Conservation (phyloP, 1,140 invertebrate species). For the Drosophila kanapiae region DNA sequence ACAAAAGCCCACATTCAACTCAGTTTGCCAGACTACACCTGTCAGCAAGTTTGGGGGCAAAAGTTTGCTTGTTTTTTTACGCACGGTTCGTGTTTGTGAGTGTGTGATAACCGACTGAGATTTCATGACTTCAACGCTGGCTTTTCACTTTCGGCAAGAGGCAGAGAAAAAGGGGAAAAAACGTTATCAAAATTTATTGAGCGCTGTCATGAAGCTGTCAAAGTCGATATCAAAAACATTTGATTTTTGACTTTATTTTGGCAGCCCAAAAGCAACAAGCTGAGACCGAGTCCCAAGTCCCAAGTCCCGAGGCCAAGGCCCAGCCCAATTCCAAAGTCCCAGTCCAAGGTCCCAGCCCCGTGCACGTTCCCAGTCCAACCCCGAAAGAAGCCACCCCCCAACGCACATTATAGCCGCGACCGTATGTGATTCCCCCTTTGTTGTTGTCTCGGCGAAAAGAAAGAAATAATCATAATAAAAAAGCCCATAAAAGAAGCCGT, state of each 20-base stretch:
- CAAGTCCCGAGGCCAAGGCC: conserved; percentile 15
- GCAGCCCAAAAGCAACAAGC: conserved; percentile 72
- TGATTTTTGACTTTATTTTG: conserved; percentile 84
- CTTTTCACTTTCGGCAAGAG: conserved; percentile 62
- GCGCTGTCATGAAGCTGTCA: conserved; percentile 84
- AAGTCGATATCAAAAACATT: conserved; percentile 84
- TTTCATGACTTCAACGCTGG: conserved; percentile 59
- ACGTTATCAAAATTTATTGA: conserved; percentile 84
- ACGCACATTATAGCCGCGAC: conserved; percentile 64
- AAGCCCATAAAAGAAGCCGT: conserved; percentile 74
- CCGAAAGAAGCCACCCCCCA: conserved; percentile 9
- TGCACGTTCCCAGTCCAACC: neutral
- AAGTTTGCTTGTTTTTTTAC: conserved; percentile 59
- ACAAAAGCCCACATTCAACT: conserved; percentile 28
- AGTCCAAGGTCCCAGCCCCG: conserved; percentile 9
- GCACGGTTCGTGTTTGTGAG: conserved; percentile 7
- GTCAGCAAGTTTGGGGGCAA: conserved; percentile 58
- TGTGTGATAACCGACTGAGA: conserved; percentile 55
- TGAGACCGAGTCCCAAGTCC: conserved; percentile 9
- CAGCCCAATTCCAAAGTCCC: conserved; percentile 25
- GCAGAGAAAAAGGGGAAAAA: conserved; percentile 17
- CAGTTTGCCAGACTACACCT: conserved; percentile 48
- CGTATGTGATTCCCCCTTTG: conserved; percentile 63
- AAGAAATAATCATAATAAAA: conserved; percentile 84
- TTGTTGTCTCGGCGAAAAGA: conserved; percentile 61